Evolutionary conservation across 2,797 vertebrate species (phyloP).

Genomic region (Cossypha niveicapilla): DNA sequence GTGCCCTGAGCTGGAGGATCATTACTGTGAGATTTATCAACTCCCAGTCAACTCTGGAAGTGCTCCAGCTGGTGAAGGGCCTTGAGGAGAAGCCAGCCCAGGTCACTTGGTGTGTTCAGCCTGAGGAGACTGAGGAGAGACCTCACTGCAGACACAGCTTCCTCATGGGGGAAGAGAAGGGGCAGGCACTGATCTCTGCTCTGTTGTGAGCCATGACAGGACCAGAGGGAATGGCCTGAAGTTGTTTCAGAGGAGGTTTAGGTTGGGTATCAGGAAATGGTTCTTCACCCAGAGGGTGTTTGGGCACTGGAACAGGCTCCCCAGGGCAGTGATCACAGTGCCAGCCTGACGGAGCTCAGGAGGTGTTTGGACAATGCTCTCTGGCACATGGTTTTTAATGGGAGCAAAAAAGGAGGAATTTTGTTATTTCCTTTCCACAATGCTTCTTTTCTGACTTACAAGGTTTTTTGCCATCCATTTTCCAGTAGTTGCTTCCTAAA

Average conservation of each 20-base stretch:
- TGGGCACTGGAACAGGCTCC: background rate
- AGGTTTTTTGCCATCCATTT: background rate
- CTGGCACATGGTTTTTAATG: accelerated
- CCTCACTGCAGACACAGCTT: background rate
- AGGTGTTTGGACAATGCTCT: background rate
- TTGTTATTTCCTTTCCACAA: background rate
- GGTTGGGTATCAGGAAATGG: accelerated
- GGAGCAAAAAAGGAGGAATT: background rate
- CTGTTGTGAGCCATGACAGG: background rate
- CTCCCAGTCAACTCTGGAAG: background rate
- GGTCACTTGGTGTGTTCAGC: accelerated
- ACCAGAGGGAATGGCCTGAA: accelerated
- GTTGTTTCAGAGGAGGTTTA: background rate
- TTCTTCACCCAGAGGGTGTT: accelerated
- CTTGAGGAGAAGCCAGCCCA: accelerated
- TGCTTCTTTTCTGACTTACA: background rate
- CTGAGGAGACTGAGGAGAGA: background rate
- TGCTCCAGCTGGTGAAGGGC: background rate
- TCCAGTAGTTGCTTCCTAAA: background rate
- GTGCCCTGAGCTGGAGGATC: background rate
- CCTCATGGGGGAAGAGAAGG: accelerated
- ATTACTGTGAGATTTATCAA: background rate
- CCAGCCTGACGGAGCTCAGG: background rate
- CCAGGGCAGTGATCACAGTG: no score
- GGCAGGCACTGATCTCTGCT: background rate